Conservation (phyloP, 1,140 invertebrate genomes). For the Alviniconcha marisindica region DNA sequence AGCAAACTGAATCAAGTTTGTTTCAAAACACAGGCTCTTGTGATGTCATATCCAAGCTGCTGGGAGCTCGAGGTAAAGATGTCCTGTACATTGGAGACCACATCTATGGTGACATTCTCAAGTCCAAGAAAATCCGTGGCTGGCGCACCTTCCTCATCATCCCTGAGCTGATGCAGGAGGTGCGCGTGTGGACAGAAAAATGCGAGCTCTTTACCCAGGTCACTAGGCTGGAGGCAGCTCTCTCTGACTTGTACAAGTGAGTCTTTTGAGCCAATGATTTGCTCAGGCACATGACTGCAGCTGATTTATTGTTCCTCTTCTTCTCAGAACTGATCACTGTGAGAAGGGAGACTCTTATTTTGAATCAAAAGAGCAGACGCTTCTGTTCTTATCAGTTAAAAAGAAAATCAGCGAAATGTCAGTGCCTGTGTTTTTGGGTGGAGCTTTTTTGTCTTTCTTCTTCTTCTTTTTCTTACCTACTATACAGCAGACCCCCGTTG, state of each 20-base stretch:
- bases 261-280: no score
- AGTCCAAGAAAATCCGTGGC: slow-evolving; percentile 98
- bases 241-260: slow-evolving; percentile 96
- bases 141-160: slow-evolving; percentile 99
- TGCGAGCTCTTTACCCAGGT: slow-evolving; percentile 94
- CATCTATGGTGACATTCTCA: slow-evolving; percentile 98
- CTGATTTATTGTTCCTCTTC: no score
- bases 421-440: no score
- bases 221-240: slow-evolving; percentile 90
- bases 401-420: no score
- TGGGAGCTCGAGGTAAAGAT: slow-evolving; percentile 98
- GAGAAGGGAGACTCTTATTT: no score
- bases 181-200: slow-evolving; percentile 98
- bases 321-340: no score
- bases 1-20: no score
- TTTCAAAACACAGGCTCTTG: slow-evolving; percentile 84
- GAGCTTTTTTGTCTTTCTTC: neutral
- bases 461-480: neutral
- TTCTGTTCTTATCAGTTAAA: no score
- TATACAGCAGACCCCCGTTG: no score
- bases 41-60: slow-evolving; percentile 96
- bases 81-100: slow-evolving; percentile 97
- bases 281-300: no score
- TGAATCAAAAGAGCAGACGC: no score
- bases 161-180: slow-evolving; percentile 95